Conservation (phyloP, 2,888 invertebrate species). For the Coleophora deauratella region DNA sequence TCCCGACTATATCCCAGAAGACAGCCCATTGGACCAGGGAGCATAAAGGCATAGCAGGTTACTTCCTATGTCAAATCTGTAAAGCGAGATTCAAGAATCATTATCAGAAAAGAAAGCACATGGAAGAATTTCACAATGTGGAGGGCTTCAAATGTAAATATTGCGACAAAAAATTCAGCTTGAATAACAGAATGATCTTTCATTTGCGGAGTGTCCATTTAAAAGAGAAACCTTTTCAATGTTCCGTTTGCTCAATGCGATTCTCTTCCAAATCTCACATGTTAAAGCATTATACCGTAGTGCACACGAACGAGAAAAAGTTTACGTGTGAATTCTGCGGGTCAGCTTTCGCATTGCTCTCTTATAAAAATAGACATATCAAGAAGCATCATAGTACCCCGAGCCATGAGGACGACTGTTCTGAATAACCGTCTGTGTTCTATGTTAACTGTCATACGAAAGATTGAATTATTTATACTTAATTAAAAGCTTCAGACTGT, state of each 20-base stretch:
- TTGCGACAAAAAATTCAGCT: constrained; percentile 61
- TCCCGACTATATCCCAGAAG: constrained; percentile 54
- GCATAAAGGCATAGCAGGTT: constrained; percentile 59
- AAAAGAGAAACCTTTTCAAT: constrained; percentile 58
- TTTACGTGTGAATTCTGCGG: constrained; percentile 76
- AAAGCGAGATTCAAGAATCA: constrained; percentile 62
- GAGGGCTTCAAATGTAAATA: constrained; percentile 58
- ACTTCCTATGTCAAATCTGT: constrained; percentile 62
- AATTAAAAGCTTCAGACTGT: too few species aligned
- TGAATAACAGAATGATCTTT: constrained; percentile 50
- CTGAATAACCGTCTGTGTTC: too few species aligned
- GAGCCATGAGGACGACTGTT: constrained; percentile 24
- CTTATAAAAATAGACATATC: constrained; percentile 56
- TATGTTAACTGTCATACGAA: too few species aligned
- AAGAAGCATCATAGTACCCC: constrained; percentile 55
- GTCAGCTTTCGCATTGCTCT: constrained; percentile 66
- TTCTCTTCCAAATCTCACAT: constrained; percentile 63
- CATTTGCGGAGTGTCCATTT: constrained; percentile 60
- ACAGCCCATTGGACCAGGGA: constrained; percentile 58
- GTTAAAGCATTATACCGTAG: constrained; percentile 62
- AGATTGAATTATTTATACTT: too few species aligned
- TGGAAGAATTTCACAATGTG: constrained; percentile 58
- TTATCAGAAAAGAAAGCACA: constrained; percentile 60
- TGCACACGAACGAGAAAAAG: constrained; percentile 65
- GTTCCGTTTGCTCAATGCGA: constrained; percentile 59